Evolutionary conservation across 2,113 vertebrate genomes (phyloP).

Genomic region (Platysternon megacephalum): DNA sequence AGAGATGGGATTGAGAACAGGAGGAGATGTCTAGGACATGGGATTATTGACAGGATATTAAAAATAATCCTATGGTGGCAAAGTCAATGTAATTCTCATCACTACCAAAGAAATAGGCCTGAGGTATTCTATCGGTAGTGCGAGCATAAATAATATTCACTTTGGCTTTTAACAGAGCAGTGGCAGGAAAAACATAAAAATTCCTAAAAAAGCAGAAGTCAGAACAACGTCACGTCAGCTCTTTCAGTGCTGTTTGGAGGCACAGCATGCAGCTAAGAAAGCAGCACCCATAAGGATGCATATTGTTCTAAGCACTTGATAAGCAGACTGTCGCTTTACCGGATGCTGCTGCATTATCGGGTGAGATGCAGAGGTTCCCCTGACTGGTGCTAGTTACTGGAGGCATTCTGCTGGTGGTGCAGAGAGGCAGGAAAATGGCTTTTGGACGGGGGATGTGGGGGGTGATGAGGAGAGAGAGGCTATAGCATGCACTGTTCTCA

Average conservation of each 20-base stretch:
- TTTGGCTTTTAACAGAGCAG: constrained; percentile 1
- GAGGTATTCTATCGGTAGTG: neutral
- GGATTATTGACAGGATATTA: constrained; percentile 26
- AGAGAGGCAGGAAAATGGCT: neutral
- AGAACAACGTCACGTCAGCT: neutral
- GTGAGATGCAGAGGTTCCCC: neutral
- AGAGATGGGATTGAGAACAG: constrained; percentile 42
- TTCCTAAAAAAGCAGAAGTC: neutral
- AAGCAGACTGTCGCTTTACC: neutral
- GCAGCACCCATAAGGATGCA: neutral
- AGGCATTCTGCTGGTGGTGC: neutral
- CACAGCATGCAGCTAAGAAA: neutral
- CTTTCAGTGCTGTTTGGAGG: neutral
- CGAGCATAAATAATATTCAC: constrained; percentile 37
- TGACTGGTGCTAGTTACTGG: neutral
- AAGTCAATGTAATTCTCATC: constrained; percentile 45
- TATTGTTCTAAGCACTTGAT: neutral
- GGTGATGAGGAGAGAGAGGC: neutral
- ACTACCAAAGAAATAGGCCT: neutral
- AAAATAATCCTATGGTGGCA: constrained; percentile 40
- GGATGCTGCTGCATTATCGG: neutral
- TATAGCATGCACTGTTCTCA: neutral
- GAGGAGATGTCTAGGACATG: neutral
- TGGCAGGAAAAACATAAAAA: neutral
- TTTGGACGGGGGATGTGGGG: accelerated